phyloP scores from a whole-genome alignment of 1,140 invertebrate genomes.

The Sipha flava region DNA sequence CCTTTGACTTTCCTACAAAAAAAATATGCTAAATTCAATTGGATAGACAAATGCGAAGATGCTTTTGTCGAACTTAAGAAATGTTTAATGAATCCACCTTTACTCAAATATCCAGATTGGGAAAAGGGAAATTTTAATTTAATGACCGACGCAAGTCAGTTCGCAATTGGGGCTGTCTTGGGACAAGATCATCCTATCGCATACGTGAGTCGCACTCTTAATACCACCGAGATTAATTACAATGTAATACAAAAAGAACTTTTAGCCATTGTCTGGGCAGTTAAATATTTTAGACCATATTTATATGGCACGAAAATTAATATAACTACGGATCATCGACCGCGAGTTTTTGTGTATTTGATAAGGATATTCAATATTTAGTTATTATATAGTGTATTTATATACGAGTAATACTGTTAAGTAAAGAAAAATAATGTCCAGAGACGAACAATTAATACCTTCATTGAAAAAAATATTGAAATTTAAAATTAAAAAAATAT shows the following conservation, averaged over 20 bases:
- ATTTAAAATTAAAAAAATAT: too few relatives aligned
- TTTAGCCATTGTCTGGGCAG: slow-evolving; percentile 46
- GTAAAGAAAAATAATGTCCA: too few relatives aligned
- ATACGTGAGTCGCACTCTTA: slow-evolving; percentile 39
- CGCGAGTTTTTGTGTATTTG: too few relatives aligned
- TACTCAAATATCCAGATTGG: slow-evolving; percentile 42
- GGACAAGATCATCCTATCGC: slow-evolving; percentile 35
- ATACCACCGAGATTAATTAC: slow-evolving; percentile 39
- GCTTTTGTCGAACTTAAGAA: slow-evolving; percentile 36
- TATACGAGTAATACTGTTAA: too few relatives aligned
- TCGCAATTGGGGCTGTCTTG: background rate
- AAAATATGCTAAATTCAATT: background rate
- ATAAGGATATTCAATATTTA: too few relatives aligned
- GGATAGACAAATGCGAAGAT: background rate
- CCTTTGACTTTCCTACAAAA: background rate
- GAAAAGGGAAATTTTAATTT: too few relatives aligned
- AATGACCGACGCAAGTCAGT: slow-evolving; percentile 32
- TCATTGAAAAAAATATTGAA: too few relatives aligned
- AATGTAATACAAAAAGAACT: slow-evolving; percentile 45
- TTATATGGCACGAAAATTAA: slow-evolving; percentile 46
- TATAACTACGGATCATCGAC: slow-evolving; percentile 48
- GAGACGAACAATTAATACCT: too few relatives aligned
- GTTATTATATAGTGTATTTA: too few relatives aligned
- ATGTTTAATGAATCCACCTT: slow-evolving; percentile 37
- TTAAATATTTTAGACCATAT: slow-evolving; percentile 46